Base-by-base conservation (phyloP, 2,888 invertebrate genomes). In the Laothoe populi region DNA sequence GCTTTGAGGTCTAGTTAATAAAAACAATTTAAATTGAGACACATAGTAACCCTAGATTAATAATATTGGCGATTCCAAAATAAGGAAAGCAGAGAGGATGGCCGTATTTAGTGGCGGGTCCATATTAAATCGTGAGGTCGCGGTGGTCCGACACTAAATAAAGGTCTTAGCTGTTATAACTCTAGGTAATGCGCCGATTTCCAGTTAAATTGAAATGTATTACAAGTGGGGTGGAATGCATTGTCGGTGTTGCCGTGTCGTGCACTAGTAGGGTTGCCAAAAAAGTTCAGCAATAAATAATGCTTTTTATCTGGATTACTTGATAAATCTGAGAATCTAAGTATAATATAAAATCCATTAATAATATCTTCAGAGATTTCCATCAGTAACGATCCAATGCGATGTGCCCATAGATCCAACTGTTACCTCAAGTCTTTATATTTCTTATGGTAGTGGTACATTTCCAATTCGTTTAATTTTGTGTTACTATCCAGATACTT, bases 151-250 rank as follows among this genome's bases (percentile, higher is more conserved):
- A 67, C 69, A 73, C 76, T 79, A 76, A 77, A 78, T 77, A 79
- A 75, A 74, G 68, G 68, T 63, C 66, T 67, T 58, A 71, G 68
- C 72, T 72, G 75, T 74, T 74, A 77, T 79, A 80, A 73, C 72
- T 74, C 72, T 70, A 66, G 69, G 71, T 80, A 82, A 81, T 79
- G 79, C 77, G 68, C 67, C 71, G 73, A 75, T 78, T 77, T 68
- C 67, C 65, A 70, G 72, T 75, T 82, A 82, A 82, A 84, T 83
- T 80, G 79, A 83, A 84, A 84, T 82, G 83, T 84, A 84, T 83
- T 84, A 81, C 79, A 76, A 78, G 74, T 68, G 66, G 66, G 66
- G 63, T 65, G 78, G 79, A 79, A 82, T 78, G 81, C 79, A 78
- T 80, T 84, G 82, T 82, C 68, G 75, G 68, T 69, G 69, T 64